Evolutionary conservation across 1,140 invertebrate species (phyloP), one percentile per base, ranked within the genome.

Genomic region (Papilio aristodemus): DNA sequence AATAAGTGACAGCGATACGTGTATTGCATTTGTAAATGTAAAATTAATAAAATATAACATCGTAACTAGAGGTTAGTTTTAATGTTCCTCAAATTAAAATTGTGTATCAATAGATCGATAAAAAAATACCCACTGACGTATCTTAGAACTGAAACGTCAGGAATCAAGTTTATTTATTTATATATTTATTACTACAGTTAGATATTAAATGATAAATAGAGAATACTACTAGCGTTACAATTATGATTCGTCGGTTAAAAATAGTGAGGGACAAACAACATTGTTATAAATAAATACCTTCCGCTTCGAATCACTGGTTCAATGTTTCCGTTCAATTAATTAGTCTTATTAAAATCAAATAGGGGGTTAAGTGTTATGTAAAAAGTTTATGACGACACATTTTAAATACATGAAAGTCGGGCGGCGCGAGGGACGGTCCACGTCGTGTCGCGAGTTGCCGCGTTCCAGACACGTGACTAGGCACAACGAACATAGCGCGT

Each of bases 141-240:
- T 87, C 83, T 84, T 86, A 87, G 78, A 87, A 89, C 85, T 62
- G 84, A 87, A 78, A 78, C 79, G 83, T 81, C 79, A 80, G 76
- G 57, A 66, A 79, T 71, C 69, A 60, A 75, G n/a, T n/a, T n/a
- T n/a, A n/a, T n/a, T 62, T 80, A 32, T 32, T 78, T 79, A 79
- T 74, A 85, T 70, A 62, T 74, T 75, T 81, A 84, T 76, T 80
- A 70, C 77, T 80, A 73, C 41, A 68, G 74, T 75, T 80, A 84
- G 77, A 72, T 86, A 85, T 68, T 22, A 54, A 9, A 73, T 75
- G 73, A 85, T 83, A 85, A 86, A 85, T 85, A 85, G 14, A 73
- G 69, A 73, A 75, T 78, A 76, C 76, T 75, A 74, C 75, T 78
- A 74, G 66, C 72, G 74, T 68, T 76, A 76, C 68, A 78, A 86